Conservation (phyloP, 1,140 invertebrate genomes). For the Lerema accius region DNA sequence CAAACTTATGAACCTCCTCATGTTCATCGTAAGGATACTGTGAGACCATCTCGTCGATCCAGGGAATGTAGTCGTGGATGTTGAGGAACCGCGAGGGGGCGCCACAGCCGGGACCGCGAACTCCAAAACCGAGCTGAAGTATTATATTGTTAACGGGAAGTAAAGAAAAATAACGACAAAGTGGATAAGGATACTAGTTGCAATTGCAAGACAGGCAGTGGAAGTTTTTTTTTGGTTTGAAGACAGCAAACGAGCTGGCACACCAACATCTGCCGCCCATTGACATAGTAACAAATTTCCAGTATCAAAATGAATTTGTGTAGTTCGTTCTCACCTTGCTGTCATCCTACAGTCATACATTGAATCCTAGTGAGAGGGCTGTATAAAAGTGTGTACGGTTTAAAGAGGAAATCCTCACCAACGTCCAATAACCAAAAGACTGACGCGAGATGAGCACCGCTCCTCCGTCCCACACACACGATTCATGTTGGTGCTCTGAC, state of each 20-base stretch:
- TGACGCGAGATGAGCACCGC: constrained; percentile 49
- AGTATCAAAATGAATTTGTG: no score
- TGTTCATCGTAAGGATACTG: constrained; percentile 7
- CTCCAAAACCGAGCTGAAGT: constrained; percentile 52
- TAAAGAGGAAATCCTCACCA: constrained; percentile 42
- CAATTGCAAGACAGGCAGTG: no score
- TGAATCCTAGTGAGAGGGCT: no score
- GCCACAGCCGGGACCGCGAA: constrained; percentile 53
- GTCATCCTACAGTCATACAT: no score
- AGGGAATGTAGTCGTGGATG: constrained; percentile 49
- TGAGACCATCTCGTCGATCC: constrained; percentile 54
- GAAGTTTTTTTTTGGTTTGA: no score
- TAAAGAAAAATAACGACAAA: no score
- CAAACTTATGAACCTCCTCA: constrained; percentile 30
- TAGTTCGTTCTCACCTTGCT: no score
- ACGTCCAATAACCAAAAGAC: constrained; percentile 55
- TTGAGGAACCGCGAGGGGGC: constrained; percentile 57
- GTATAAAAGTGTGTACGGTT: no score
- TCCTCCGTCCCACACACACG: constrained; percentile 61
- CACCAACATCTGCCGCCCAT: no score
- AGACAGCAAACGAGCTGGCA: no score
- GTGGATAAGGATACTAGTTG: no score
- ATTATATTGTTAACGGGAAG: background rate
- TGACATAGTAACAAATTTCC: no score
- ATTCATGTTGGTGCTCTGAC: background rate